Base-by-base conservation (phyloP, 64 coral and sea anemone genomes). In the Montipora capricornis region DNA sequence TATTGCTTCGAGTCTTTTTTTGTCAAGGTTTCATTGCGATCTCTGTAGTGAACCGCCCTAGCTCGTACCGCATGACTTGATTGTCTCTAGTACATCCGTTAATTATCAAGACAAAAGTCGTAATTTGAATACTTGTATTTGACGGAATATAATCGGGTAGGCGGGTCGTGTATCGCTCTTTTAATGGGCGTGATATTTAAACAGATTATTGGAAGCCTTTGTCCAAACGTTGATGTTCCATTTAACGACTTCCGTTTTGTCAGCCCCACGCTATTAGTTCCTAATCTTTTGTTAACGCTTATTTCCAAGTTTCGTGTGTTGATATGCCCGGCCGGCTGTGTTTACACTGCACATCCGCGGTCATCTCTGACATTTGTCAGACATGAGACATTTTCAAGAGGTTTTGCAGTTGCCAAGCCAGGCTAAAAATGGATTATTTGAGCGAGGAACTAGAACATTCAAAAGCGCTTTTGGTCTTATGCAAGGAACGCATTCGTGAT, bases 121-220 rank as follows among this genome's bases (percentile, higher is more conserved):
- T 71, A 71, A 71, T 71, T 71, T 71, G 68, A 71, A 71, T 79
- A 52, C 16, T 0, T 24, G 52, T 8, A 55, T 57, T 81, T 81
- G 51, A n/a, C 22, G 59, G 79, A 24, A 13, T 55, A 81, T 62
- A 60, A 81, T 59, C 51, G 5, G 7, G 82, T 48, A 70, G 82
- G 82, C 62, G 82, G 22, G 80, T 84, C 44, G 37, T 20, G 46
- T 84, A 84, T 45, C 12, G 16, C 19, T 11, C 24, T 47, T 11
- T 76, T 16, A 69, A 70, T 84, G 62, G 82, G 82, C 64, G 82
- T 84, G 82, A 84, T 84, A 70, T 84, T 84, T 84, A 84, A 84
- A 68, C 60, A 84, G 37, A 68, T 62, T 84, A 69, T 70, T 49
- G 29, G 55, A 83, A 66, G 2, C 51, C 78, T 57, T 58, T 82